Base-by-base conservation (phyloP, 2,888 invertebrate species). In the Seira sanloemensis region DNA sequence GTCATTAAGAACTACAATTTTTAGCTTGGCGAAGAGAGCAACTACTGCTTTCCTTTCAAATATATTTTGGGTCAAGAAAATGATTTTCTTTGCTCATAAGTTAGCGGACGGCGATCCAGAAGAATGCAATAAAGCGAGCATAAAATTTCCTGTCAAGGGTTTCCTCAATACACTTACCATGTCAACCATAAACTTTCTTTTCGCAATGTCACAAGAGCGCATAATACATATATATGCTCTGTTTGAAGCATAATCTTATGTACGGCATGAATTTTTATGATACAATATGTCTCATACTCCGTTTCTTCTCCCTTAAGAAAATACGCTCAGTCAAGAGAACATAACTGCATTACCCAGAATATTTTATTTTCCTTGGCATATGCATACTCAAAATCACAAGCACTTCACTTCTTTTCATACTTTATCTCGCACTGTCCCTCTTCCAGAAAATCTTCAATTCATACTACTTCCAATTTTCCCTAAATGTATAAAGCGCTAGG, bases 71-170 rank as follows among this genome's bases (percentile, higher is more conserved):
- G 37, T 37, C 37, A 37, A 37, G 5, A 37, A 37, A 37, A 37
- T 37, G 12, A 37, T 37, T 37, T 37, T 4, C 37, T 37, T 37
- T 7, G 37, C 37, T 37, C 37, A 37, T n/a, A n/a, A 12, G 5
- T 37, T 37, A 7, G 37, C 37, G 12, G 37, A 37, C n/a, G n/a
- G n/a, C n/a, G n/a, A 37, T 37, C 37, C 37, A 12, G 37, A 12
- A 37, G 83, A 83, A 73, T 78, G 83, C 83, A 83, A 83, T 83
- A 83, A 83, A 83, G 83, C 83, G 83, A 83, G 83, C 78, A 83
- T 83, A 78, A 83, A 83, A 83, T 83, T 83, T 83, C 83, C 83
- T 83, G 83, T 78, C 83, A 83, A 83, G 83, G 68, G 83, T 78
- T 83, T 83, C 73, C 83, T 78, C 78, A 72, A 72, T 78, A 54